phyloP scores from a whole-genome alignment of 2,888 invertebrate genomes.

The Drosophila suboccidentalis region DNA sequence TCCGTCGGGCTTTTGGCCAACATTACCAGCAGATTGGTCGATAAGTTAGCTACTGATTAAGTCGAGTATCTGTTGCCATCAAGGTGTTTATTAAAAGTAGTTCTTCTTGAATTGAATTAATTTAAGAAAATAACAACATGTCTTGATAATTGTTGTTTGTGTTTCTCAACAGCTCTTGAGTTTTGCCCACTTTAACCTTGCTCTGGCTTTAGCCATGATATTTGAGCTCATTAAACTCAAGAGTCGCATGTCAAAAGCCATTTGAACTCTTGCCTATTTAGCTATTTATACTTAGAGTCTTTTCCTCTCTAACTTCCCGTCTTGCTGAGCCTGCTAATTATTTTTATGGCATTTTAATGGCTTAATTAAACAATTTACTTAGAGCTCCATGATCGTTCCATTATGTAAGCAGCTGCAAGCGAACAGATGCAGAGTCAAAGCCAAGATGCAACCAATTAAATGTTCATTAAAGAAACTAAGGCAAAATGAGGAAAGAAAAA shows the following conservation, averaged over 20 bases:
- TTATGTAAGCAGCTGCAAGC: conserved; percentile 64
- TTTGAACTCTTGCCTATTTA: conserved; percentile 56
- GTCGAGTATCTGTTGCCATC: background rate
- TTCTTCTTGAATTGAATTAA: conserved; percentile 1
- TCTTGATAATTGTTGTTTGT: conserved; percentile 29
- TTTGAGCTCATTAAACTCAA: conserved; percentile 46
- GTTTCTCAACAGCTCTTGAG: conserved; percentile 27
- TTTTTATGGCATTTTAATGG: conserved; percentile 78
- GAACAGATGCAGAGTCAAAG: conserved; percentile 32
- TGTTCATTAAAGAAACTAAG: conserved; percentile 66
- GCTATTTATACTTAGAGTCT: conserved; percentile 9
- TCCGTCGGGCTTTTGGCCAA: conserved; percentile 11
- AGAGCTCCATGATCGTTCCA: conserved; percentile 66
- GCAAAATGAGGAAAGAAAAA: conserved; percentile 39
- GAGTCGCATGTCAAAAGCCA: conserved; percentile 70
- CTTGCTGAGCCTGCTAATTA: conserved; percentile 62
- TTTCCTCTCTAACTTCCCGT: conserved; percentile 28
- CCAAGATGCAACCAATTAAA: conserved; percentile 78
- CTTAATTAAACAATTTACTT: conserved; percentile 80
- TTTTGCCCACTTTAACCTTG: conserved; percentile 41
- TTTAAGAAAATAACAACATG: background rate
- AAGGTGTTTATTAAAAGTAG: conserved; percentile 23
- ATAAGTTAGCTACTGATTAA: conserved; percentile 14
- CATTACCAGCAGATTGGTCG: conserved; percentile 1
- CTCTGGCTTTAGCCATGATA: conserved; percentile 26